Base-by-base conservation (phyloP, 37 sponge, comb jelly and placozoan genomes). In the Mnemiopsis leidyi region DNA sequence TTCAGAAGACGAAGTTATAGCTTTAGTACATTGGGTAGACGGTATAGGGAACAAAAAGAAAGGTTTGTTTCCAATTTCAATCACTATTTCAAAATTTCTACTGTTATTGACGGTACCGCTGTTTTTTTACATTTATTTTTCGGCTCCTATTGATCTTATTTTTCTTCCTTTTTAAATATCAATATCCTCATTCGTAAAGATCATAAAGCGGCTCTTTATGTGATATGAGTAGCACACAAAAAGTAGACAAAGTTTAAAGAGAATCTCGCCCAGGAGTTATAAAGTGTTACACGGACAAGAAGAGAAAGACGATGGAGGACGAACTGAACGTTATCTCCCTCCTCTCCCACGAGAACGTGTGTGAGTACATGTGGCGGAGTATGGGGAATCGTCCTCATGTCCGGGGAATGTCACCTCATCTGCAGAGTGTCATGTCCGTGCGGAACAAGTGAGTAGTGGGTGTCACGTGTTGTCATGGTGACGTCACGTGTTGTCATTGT, bases 231-330 rank as follows among this genome's bases (percentile, higher is more conserved):
- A n/a, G n/a, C n/a, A n/a, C n/a, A n/a, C n/a, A n/a, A n/a, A n/a
- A n/a, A n/a, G n/a, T n/a, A n/a, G n/a, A n/a, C n/a, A n/a, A n/a
- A n/a, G n/a, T n/a, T n/a, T n/a, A n/a, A n/a, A n/a, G n/a, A n/a
- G n/a, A n/a, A n/a, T n/a, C n/a, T n/a, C n/a, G n/a, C n/a, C n/a
- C 82, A 79, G 82, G 82, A 33, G 82, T 79, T 32, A 79, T 79
- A 30, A 79, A 79, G 36, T 79, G 82, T 23, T 79, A 79, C 82
- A 79, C 82, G 21, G 82, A 79, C 37, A 79, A 79, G 82, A 30
- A 29, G 34, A 30, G 82, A 29, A 79, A 35, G 36, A 34, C 26
- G 36, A 79, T 79, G 82, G 82, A 79, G 37, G 82, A 79, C 35
- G 82, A 79, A 35, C 37, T 79, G 37, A 79, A 79, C 37, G 82